These are phyloP conservation scores for Drosophila biarmipes DNA, from an alignment of 1,140 invertebrate species.

Conservation along the genomic window DNA sequence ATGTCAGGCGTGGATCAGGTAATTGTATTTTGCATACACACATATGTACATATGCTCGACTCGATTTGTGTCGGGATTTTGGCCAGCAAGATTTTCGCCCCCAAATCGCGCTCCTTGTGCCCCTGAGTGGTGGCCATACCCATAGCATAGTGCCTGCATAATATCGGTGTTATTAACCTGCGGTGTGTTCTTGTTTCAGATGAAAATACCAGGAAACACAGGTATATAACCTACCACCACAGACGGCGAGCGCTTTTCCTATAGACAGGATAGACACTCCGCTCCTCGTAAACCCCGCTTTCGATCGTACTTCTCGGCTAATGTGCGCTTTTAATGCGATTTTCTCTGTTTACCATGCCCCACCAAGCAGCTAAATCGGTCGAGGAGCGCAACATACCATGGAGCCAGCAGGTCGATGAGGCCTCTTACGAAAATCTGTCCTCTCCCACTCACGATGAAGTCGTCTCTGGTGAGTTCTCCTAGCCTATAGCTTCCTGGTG, in stretches of 20 bases:
- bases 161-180: slow-evolving; percentile 33
- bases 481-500: too few species aligned
- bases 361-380: slow-evolving; percentile 70
- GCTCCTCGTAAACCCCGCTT: background rate
- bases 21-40: slow-evolving; percentile 76
- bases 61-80: slow-evolving; percentile 40
- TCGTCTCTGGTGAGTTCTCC: slow-evolving; percentile 55
- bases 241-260: slow-evolving; percentile 13
- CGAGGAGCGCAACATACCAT: slow-evolving; percentile 83
- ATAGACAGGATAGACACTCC: slow-evolving; percentile 16
- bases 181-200: slow-evolving; percentile 61
- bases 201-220: slow-evolving; percentile 83
- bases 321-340: slow-evolving; percentile 34
- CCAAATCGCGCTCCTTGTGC: slow-evolving; percentile 17
- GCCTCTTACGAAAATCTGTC: slow-evolving; percentile 80
- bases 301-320: slow-evolving; percentile 6
- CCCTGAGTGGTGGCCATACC: slow-evolving; percentile 25
- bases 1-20: slow-evolving; percentile 83
- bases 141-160: background rate
- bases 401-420: slow-evolving; percentile 84
- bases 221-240: slow-evolving; percentile 59
- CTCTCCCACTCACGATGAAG: slow-evolving; percentile 76
- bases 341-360: slow-evolving; percentile 33
- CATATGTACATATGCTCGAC: slow-evolving; percentile 40
- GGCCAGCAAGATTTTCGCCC: slow-evolving; percentile 15